Evolutionary conservation across 92 coral and sea anemone species (phyloP), one percentile per base, ranked within the genome.

Genomic region (Phenganax marumi): DNA sequence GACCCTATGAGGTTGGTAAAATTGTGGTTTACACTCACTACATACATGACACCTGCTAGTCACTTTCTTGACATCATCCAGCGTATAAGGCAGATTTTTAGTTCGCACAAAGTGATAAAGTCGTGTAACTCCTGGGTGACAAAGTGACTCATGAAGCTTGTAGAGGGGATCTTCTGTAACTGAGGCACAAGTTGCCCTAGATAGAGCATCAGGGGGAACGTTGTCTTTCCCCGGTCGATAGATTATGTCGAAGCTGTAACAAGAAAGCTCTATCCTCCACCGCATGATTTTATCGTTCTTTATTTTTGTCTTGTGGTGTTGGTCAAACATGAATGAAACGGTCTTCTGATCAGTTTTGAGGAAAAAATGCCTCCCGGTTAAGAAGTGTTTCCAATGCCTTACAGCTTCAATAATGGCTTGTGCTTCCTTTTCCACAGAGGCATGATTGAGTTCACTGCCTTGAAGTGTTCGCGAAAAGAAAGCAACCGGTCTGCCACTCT

Each of bases 171-270:
- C 74, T 24, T 62, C 78, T 53, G 85, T 80, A 8, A 54, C 23
- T 2, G 81, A 52, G 58, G 88, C 90, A 63, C 87, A 87, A 21
- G 64, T 79, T 13, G 83, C 71, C 33, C 88, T 61, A 54, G 87
- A 87, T 1, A 80, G 79, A 50, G 91, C 84, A 63, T 73, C 88
- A 8, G 85, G 75, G 19, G 88, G 77, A 70, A 79, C 81, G 46
- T 79, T 71, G 10, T 57, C 90, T 65, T 72, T 87, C 9, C 91
- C 85, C 0, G 85, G 85, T 7, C 81, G 58, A 68, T 87, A 84
- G 48, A 84, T 69, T 16, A 87, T 87, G 48, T 87, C 88, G 25
- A 84, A 79, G 75, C 88, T 84, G 65, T 46, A 87, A 65, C 85
- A 87, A 33, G 84, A 63, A 50, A 87, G 90, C 55, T 87, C 79